phyloP scores from a whole-genome alignment of 2,888 invertebrate species.

The Leptarthrus brevirostris region DNA sequence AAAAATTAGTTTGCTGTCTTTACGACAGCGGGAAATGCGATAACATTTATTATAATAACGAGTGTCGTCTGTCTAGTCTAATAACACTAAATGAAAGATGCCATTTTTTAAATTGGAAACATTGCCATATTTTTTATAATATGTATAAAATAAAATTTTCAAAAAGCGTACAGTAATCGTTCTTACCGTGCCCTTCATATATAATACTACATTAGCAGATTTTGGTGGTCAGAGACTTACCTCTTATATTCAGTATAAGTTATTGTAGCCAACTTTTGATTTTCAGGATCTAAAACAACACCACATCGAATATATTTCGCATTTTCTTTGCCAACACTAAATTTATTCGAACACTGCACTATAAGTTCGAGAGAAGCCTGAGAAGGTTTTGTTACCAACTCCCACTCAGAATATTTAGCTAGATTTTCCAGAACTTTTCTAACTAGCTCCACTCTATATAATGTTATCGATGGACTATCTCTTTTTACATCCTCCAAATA shows the following conservation, averaged over 20 bases:
- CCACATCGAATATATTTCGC: slow-evolving; percentile 68
- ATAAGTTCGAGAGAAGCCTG: slow-evolving; percentile 42
- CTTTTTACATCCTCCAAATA: background rate
- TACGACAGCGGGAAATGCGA: too few relatives aligned
- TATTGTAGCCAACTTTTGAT: slow-evolving; percentile 69
- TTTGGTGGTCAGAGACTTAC: too few relatives aligned
- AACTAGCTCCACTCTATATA: slow-evolving; percentile 64
- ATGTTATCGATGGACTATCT: slow-evolving; percentile 57
- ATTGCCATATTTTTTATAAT: too few relatives aligned
- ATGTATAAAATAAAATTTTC: too few relatives aligned
- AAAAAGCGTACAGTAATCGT: too few relatives aligned
- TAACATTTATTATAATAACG: too few relatives aligned
- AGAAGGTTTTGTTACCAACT: slow-evolving; percentile 54
- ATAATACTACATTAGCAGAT: too few relatives aligned
- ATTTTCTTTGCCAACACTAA: background rate
- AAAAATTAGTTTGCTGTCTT: too few relatives aligned
- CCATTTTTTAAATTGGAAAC: too few relatives aligned
- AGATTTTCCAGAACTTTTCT: slow-evolving; percentile 64
- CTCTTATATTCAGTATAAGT: slow-evolving; percentile 57
- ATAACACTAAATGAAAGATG: too few relatives aligned
- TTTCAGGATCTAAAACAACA: slow-evolving; percentile 71
- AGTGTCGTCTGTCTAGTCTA: too few relatives aligned
- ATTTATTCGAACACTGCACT: slow-evolving; percentile 8
- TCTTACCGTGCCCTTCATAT: too few relatives aligned
- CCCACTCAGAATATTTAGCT: slow-evolving; percentile 63